Percentiles rank a stretch among this genome's conserved stretches.
phyloP scores from a whole-genome alignment of 2,113 vertebrate species.

The Chinchilla lanigera region DNA sequence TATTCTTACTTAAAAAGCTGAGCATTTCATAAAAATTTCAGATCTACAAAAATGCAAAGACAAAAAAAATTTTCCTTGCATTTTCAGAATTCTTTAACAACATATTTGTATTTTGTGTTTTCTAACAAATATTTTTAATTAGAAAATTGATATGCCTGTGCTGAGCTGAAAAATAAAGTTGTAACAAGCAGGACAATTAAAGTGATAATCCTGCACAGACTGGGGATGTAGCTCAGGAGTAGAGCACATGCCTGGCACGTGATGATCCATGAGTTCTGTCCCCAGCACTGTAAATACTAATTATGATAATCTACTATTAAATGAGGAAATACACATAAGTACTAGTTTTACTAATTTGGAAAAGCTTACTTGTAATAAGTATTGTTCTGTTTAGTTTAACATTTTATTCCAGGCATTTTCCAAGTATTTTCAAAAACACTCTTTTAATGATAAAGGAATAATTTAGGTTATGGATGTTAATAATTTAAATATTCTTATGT shows the following conservation, averaged over 20 bases:
- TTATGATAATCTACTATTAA: neutral
- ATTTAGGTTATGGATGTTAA: neutral
- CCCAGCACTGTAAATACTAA: neutral
- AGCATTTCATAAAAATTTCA: neutral
- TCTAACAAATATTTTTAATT: neutral
- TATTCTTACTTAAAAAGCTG: neutral
- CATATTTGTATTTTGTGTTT: neutral
- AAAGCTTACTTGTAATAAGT: neutral
- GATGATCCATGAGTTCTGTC: neutral
- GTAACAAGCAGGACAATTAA: conserved; percentile 3
- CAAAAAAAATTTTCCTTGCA: neutral
- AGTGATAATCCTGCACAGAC: neutral
- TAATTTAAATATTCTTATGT: neutral
- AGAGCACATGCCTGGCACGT: neutral
- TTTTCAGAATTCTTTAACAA: neutral
- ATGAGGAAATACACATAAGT: neutral
- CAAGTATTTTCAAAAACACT: neutral
- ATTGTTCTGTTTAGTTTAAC: neutral
- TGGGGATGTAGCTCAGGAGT: neutral
- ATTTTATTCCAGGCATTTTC: neutral
- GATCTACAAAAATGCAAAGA: neutral
- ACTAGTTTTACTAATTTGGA: conserved; percentile 1
- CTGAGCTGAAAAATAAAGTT: neutral
- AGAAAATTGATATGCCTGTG: neutral
- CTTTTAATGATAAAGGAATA: neutral